Percentiles rank a stretch among this genome's conserved stretches.
phyloP scores from a whole-genome alignment of 2,888 invertebrate genomes.

The Nineta flava region DNA sequence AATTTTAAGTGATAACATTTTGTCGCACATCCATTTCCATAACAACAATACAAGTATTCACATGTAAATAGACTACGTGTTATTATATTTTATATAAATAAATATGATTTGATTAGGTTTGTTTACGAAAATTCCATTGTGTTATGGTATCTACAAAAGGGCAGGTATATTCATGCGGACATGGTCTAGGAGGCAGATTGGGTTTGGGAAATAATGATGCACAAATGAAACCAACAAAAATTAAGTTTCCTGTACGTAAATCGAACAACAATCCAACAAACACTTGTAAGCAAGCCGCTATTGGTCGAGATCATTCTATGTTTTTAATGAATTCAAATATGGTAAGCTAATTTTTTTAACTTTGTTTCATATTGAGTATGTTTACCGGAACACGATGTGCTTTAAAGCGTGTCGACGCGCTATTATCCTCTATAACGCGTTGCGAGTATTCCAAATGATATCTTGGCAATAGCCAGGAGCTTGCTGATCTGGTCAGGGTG shows the following conservation, averaged over 20 bases:
- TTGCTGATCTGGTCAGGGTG: no score
- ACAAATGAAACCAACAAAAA: slow-evolving; percentile 33
- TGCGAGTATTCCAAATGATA: no score
- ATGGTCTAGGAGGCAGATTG: slow-evolving; percentile 60
- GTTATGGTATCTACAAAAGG: slow-evolving; percentile 42
- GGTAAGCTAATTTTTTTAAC: slow-evolving; percentile 33
- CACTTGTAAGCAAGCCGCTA: slow-evolving; percentile 34
- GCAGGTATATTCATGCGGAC: slow-evolving; percentile 60
- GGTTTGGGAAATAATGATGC: slow-evolving; percentile 47
- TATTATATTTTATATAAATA: no score
- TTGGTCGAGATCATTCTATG: slow-evolving; percentile 51
- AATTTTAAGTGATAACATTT: no score
- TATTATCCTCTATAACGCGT: no score
- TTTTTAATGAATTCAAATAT: slow-evolving; percentile 43
- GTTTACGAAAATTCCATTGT: slow-evolving; percentile 60
- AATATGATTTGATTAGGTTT: slow-evolving; percentile 33
- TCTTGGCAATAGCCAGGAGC: no score
- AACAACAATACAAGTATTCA: no score
- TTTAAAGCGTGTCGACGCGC: no score
- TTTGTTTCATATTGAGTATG: no score
- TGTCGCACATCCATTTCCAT: no score
- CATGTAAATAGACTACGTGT: no score
- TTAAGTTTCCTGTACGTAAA: slow-evolving; percentile 21
- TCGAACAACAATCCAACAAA: slow-evolving; percentile 22
- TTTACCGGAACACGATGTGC: no score